Percentiles rank a stretch among this genome's conserved stretches.
phyloP scores from a whole-genome alignment of 2,113 vertebrate species.

The Cyanoderma ruficeps region DNA sequence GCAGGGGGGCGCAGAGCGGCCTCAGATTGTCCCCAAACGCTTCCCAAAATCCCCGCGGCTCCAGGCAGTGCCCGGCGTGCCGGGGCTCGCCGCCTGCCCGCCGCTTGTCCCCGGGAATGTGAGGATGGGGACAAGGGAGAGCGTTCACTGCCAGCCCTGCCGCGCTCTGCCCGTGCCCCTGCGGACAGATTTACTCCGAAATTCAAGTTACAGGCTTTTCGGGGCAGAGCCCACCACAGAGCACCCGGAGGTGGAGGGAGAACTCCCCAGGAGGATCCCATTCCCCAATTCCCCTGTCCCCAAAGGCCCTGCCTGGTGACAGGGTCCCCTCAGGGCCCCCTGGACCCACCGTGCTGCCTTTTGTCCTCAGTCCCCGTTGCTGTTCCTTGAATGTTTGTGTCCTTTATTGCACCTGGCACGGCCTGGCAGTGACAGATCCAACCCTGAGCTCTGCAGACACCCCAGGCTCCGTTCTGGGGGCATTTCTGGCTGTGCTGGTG shows the following conservation, averaged over 20 bases:
- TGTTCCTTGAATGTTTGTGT: background rate
- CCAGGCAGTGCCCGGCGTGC: background rate
- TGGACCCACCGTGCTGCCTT: accelerated
- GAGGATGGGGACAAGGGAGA: background rate
- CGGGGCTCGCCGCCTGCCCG: background rate
- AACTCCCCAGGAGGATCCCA: background rate
- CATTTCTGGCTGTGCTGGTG: accelerated
- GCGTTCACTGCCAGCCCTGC: background rate
- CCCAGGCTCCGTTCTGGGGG: background rate
- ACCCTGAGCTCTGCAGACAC: accelerated
- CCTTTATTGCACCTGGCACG: background rate
- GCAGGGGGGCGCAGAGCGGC: background rate
- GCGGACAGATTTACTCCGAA: background rate
- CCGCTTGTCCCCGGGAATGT: background rate
- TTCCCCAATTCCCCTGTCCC: background rate
- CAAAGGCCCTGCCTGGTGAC: background rate
- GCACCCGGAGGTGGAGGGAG: background rate
- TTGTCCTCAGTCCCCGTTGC: background rate
- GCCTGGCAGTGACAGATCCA: background rate
- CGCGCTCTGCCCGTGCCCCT: accelerated
- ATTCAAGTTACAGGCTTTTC: accelerated
- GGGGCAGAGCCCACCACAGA: background rate
- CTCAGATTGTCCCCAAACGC: accelerated
- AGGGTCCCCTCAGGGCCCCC: background rate
- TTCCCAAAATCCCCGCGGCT: accelerated